These are phyloP conservation scores for Bombus confusus DNA, from an alignment of 1,140 invertebrate genomes.

Conservation along the genomic window DNA sequence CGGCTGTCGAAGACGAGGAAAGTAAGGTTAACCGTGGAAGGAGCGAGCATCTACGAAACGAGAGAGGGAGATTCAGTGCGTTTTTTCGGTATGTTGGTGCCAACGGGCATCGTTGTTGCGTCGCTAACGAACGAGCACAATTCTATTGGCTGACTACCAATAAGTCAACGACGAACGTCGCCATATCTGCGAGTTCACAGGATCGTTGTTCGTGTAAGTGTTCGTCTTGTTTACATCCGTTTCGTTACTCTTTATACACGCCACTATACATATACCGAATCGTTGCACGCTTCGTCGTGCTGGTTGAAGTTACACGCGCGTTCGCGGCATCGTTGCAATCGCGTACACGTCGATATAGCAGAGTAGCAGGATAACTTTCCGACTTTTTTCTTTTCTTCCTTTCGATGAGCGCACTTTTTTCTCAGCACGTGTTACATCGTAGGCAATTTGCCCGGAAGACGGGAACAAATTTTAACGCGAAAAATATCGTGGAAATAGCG, in stretches of 20 bases:
- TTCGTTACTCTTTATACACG: constrained; percentile 5
- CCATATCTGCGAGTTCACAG: constrained; percentile 36
- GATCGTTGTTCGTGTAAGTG: constrained; percentile 28
- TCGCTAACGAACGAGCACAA: constrained; percentile 47
- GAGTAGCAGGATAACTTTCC: not conserved
- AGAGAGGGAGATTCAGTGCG: constrained; percentile 5
- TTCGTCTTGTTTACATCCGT: constrained; percentile 38
- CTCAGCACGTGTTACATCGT: no score
- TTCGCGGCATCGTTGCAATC: not conserved
- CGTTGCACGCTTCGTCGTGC: not conserved
- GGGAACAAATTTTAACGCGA: no score
- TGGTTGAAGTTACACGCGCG: not conserved
- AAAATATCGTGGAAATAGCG: no score
- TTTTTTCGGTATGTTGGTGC: constrained; percentile 39
- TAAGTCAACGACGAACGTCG: constrained; percentile 41
- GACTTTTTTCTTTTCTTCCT: no score
- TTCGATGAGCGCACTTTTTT: no score
- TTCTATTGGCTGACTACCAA: constrained; percentile 54
- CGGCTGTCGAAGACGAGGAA: not conserved
- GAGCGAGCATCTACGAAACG: not conserved
- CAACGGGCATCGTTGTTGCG: constrained; percentile 27
- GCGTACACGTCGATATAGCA: not conserved
- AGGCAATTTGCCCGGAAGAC: no score
- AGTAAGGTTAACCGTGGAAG: not conserved
- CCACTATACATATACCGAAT: not conserved